These are phyloP conservation scores for Mus spicilegus DNA, from an alignment of 2,113 vertebrate genomes.

Conservation along the genomic window DNA sequence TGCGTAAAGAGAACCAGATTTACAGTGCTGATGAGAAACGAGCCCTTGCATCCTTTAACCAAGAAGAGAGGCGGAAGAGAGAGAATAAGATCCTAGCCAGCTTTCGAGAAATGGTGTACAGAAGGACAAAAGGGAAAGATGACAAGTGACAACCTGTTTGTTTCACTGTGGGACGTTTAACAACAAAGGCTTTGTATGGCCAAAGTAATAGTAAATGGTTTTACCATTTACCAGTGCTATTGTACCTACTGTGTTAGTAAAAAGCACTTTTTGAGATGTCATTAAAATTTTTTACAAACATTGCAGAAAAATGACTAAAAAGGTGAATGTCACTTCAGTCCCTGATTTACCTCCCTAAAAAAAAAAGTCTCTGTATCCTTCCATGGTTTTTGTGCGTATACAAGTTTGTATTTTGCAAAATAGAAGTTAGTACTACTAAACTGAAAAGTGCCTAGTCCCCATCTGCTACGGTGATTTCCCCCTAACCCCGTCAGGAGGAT, in stretches of 20 bases:
- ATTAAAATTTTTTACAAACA: background rate
- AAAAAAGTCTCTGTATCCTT: background rate
- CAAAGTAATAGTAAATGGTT: background rate
- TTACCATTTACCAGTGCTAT: background rate
- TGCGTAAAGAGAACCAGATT: constrained; percentile 99
- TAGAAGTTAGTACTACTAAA: background rate
- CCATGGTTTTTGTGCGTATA: constrained; percentile 8
- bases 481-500: background rate
- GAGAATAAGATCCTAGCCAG: constrained; percentile 97
- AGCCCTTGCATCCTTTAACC: constrained; percentile 97
- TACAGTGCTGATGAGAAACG: constrained; percentile 98
- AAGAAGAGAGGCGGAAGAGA: constrained; percentile 96
- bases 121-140: constrained; percentile 98
- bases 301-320: constrained; percentile 29
- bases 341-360: background rate
- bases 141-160: constrained; percentile 88
- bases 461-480: background rate
- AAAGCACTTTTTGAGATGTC: constrained; percentile 11
- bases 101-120: constrained; percentile 98
- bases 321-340: background rate
- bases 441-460: background rate
- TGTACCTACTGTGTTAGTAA: background rate
- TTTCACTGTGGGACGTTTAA: constrained; percentile 29
- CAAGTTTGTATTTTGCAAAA: background rate
- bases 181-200: background rate